Evolutionary conservation across 2,113 vertebrate species (phyloP), one percentile per base, ranked within the genome.

Genomic region (zebrafish (Danio rerio)): DNA sequence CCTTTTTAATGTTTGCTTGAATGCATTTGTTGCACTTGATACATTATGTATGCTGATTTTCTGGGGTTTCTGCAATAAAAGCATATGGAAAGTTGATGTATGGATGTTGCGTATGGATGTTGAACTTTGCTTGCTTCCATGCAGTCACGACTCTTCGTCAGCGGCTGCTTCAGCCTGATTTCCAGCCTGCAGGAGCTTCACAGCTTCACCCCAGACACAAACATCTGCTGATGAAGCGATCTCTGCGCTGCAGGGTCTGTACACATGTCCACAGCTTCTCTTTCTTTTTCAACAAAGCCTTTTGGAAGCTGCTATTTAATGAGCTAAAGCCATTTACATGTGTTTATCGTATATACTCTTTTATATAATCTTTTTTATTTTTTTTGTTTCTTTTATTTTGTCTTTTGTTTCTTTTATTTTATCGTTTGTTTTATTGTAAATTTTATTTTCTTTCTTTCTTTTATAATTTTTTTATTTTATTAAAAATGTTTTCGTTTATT

Each of bases 151-250:
- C 96, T 0, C 94, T 99, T 88, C 95, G 95, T 0, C 98, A 99
- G 92, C 95, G 98, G n/a, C 95, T 99, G 63, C 89, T 99, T 83
- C 97, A 98, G 93, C 96, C 97, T 1, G 98, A 99, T 88, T 97
- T 98, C 89, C 98, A 99, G 83, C 98, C 98, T 0, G 91, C 97
- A 5, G 96, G 95, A 40, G 96, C 96, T 12, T 97, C 97, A 66
- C 98, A 99, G 91, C 96, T 99, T 42, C 96, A 98, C 87, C 98
- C 98, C 21, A 95, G 96, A 82, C 98, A 99, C 88, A 99, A 99
- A 82, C 98, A 99, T 86, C 96, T 99, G 79, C 91, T 99, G 88
- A 99, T 99, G 92, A 99, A 99, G 88, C 95, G 97, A 72, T 99
- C 98, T 0, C 95, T 99, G 87, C 97, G 98, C 88, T 99, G 98